Evolutionary conservation across 2,888 invertebrate species (phyloP).

Genomic region (Patella pellucida): DNA sequence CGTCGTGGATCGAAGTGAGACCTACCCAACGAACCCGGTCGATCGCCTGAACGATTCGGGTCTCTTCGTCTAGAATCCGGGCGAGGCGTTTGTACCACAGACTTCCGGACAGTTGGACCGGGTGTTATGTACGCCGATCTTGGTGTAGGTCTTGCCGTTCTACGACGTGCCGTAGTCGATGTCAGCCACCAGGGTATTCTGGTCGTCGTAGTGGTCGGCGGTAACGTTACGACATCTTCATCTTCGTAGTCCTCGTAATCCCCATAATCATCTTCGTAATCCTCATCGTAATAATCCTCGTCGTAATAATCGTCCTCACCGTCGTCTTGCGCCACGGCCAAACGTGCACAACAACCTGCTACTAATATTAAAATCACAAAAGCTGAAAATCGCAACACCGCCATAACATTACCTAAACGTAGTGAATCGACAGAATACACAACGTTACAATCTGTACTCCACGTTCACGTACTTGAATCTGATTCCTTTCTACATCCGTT

Average conservation of each 20-base stretch:
- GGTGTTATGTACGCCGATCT: neutral
- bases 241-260: neutral
- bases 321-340: neutral
- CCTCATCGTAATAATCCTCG: neutral
- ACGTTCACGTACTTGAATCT: neutral
- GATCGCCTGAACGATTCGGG: neutral
- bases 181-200: slow-evolving; percentile 2
- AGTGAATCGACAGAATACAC: neutral
- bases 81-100: neutral
- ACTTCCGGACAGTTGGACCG: neutral
- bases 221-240: neutral
- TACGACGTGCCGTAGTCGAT: neutral
- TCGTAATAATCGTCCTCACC: neutral
- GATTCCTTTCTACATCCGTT: neutral
- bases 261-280: neutral
- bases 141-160: neutral
- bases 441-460: neutral
- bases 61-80: neutral
- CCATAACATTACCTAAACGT: neutral
- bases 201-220: neutral
- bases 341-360: neutral
- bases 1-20: neutral
- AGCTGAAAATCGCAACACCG: neutral
- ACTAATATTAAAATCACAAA: neutral
- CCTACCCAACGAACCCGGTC: neutral